Evolutionary conservation across 1,140 invertebrate genomes (phyloP), one percentile per base, ranked within the genome.

Genomic region (Chironomus tepperi): DNA sequence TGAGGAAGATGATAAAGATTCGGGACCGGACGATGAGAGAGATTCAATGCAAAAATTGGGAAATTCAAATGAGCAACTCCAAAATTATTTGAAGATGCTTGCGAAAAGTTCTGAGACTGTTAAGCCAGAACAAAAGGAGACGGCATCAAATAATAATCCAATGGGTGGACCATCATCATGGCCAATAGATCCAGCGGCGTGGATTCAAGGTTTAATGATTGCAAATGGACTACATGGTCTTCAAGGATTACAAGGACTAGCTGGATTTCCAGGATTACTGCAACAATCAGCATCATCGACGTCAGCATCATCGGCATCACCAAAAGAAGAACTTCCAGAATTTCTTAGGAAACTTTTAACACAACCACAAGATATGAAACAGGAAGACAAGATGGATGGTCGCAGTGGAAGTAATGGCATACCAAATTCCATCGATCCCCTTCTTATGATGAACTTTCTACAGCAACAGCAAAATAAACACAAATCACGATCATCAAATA

Each of bases 321-420:
- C 74, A 0, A 80, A 83, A 15, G 81, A 79, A 34, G 79, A 80
- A 64, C 83, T 89, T 77, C 87, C 88, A 6, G 88, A 89, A 76
- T 81, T 89, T 70, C 83, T 89, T 79, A 87, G 87, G 77, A 83
- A 83, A 74, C 81, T 88, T 77, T 85, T 87, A 78, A 84, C 80
- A 76, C 78, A 80, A 64, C 76, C 77, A 34, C 77, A 76, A 42
- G 77, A 77, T 67, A 80, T 82, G 74, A 78, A 76, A 80, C 78
- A 42, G 80, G 79, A 75, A 78, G 79, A 43, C 78, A 80, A 64
- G 80, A 80, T 70, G 75, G 80, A 75, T 76, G 67, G 75, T 77
- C 74, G 74, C 7, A 7, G 47, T 57, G 47, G 47, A 57, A 70
- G 78, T 42, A 80, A 80, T 76, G 79, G 78, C 57, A 79, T n/a